A percentile compares a stretch with the other conserved stretches of the same genome.
Conservation (phyloP, 2,797 vertebrate species). For the Dendrocincla fuliginosa region DNA sequence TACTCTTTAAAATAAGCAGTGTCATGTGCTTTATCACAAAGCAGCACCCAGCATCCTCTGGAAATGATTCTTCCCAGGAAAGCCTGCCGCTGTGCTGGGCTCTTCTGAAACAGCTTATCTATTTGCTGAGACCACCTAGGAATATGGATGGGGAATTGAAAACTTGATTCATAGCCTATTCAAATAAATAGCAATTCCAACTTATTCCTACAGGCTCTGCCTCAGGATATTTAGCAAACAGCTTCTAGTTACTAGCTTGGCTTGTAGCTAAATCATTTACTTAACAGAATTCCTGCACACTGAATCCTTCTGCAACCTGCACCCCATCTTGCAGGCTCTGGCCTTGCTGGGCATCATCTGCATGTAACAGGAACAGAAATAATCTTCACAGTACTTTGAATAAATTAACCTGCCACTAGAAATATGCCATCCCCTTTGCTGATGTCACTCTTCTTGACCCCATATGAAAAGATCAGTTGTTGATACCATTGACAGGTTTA, state of each 20-base stretch:
- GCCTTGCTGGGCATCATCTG: not conserved
- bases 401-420: not conserved
- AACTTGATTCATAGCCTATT: not conserved
- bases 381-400: not conserved
- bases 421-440: not conserved
- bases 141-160: not conserved
- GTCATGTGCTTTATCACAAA: not conserved
- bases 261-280: not conserved
- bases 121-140: not conserved
- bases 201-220: not conserved
- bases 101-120: not conserved
- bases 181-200: conserved; percentile 12
- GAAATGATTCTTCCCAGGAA: not conserved
- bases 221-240: not conserved
- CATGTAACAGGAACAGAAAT: not conserved
- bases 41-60: not conserved
- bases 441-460: conserved; percentile 1
- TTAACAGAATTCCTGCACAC: not conserved
- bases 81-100: not conserved
- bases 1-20: not conserved
- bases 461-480: not conserved
- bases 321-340: not conserved
- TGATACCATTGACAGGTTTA: conserved; percentile 13
- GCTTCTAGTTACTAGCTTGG: not conserved
- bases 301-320: not conserved